Evolutionary conservation across 2,797 vertebrate species (phyloP), one percentile per base, ranked within the genome.

Genomic region (Psittacula derbiana): DNA sequence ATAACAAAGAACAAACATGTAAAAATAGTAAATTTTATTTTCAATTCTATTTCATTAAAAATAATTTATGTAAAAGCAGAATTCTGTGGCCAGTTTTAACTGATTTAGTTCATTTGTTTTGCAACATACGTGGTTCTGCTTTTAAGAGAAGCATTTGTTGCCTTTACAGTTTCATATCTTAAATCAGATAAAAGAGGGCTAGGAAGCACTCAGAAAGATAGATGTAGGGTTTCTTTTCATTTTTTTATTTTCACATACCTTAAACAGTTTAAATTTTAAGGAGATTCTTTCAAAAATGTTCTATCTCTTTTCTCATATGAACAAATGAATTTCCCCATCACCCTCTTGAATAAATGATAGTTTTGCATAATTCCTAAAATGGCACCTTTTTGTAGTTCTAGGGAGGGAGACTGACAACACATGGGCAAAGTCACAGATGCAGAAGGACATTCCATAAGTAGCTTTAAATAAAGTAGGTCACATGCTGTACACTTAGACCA

Each of bases 381-480:
- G 1, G 0, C 31, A 30, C 28, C 3, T 75, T 88, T 67, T 57
- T 8, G 38, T 6, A n/a, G 10, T 47, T 72, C 33, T 40, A 23
- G 12, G n/a, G 13, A 75, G 12, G 11, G 21, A 71, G 24, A 43
- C 38, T 74, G 15, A 57, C 60, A 69, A 47, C 17, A 69, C 31
- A 40, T 65, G 18, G 30, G 8, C 47, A 89, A 70, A 94, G 41
- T 93, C 49, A 67, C 36, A 90, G 62, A 86, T 91, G 53, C 46
- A 80, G 82, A 80, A 38, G n/a, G 38, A 57, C 53, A 73, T 95
- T 96, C 84, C 61, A 82, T 52, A 69, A 43, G 61, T 90, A 87
- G 9, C 24, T 95, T 96, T 95, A 92, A 94, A 93, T 96, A 94
- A 97, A 96, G 65, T 96, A 96, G 96, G 90, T 73, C 71, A 81